Evolutionary conservation across 2,888 invertebrate species (phyloP), one percentile per base, ranked within the genome.

Genomic region (Drosophila neotestacea): DNA sequence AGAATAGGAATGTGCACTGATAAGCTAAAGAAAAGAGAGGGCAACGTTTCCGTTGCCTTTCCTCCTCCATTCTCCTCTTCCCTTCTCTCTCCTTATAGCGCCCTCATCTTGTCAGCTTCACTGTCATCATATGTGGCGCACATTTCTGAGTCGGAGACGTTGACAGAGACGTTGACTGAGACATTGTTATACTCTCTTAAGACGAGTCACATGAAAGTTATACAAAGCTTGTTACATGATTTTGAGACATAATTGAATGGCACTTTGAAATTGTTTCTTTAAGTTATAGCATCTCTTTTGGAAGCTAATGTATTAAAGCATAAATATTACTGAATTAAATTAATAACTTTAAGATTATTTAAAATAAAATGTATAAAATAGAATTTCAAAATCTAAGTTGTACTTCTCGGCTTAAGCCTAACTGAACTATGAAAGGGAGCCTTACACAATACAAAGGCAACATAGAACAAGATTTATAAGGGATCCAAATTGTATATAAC

Each of bases 1-100:
- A 61, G 83, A 52, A 73, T 74, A 79, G 83, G 73, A 83, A 84
- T 74, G 79, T 67, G 64, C 66, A 59, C 81, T 74, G 83, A 83
- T 83, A 83, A 83, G 84, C 78, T 32, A 10, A n/a, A 28, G 42
- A 44, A 41, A 61, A 44, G 52, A 52, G 68, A 62, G 75, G 70
- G 70, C 61, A 62, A 81, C 63, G 48, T 41, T 50, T 46, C 44
- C 46, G 54, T 47, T 55, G 9, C 22, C 44, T 28, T 28, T 4
- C n/a, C n/a, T 36, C 34, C 32, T 47, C 44, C 58, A 63, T 50
- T 47, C 47, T 48, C 13, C 34, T 28, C 51, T n/a, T 47, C 39
- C 13, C 6, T 42, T 51, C 32, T 32, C 0, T 6, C 4, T 30
- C 30, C 30, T 6, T 10, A 22, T 34, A 41, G 16, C 50, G 38